A percentile compares a stretch with the other conserved stretches of the same genome.
phyloP scores from a whole-genome alignment of 2,888 invertebrate species.

The Linnaemya tessellans region DNA sequence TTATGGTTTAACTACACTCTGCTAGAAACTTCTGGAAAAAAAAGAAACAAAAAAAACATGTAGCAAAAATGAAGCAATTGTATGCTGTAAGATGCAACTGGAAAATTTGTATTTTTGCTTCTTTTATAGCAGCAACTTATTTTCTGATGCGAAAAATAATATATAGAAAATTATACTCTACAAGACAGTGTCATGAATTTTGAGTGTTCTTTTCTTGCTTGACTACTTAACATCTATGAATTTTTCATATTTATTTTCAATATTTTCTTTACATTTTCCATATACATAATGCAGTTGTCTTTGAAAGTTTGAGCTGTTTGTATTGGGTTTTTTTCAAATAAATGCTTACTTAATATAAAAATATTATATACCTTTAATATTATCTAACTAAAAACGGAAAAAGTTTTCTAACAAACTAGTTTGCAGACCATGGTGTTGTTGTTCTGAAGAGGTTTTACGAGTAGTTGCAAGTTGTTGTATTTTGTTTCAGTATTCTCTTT shows the following conservation, averaged over 20 bases:
- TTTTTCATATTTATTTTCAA: background rate
- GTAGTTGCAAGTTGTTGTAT: too few relatives aligned
- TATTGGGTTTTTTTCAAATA: background rate
- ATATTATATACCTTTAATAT: too few relatives aligned
- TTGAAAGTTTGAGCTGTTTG: background rate
- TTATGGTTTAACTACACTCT: slow-evolving; percentile 16
- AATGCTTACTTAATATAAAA: too few relatives aligned
- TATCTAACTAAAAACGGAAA: too few relatives aligned
- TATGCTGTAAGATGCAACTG: background rate
- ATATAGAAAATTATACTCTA: background rate
- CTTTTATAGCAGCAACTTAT: background rate
- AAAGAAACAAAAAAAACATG: background rate
- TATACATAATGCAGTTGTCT: background rate
- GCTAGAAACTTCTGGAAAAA: background rate
- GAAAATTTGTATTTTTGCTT: background rate
- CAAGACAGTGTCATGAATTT: background rate
- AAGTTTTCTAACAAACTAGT: too few relatives aligned
- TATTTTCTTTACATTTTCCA: background rate
- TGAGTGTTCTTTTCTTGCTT: background rate
- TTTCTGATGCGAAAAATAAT: background rate
- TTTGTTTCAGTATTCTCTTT: too few relatives aligned
- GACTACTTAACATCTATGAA: background rate
- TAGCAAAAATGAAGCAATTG: background rate
- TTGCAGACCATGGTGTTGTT: too few relatives aligned
- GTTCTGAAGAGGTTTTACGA: too few relatives aligned